Conservation (phyloP, 1,140 invertebrate species). For the Myzus persicae region DNA sequence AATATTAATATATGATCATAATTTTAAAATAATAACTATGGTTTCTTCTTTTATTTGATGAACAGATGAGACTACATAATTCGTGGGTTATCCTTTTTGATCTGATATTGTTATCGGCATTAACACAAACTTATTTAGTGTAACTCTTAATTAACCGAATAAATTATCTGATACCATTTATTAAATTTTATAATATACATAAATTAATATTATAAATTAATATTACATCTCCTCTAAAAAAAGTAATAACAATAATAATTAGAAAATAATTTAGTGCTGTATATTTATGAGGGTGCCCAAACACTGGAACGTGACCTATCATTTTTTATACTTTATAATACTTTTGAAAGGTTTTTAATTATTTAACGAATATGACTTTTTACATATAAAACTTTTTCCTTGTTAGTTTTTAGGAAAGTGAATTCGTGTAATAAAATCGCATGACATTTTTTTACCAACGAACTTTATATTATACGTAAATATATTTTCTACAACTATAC, state of each 20-base stretch:
- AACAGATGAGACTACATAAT: neutral
- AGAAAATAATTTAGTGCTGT: neutral
- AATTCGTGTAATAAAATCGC: neutral
- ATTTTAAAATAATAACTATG: neutral
- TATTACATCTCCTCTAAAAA: neutral
- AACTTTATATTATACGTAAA: neutral
- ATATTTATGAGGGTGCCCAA: neutral
- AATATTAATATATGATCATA: neutral
- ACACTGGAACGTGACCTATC: conserved; percentile 29
- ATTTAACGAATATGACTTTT: conserved; percentile 22
- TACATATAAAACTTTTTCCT: neutral
- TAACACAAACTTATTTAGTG: neutral
- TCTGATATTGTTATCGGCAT: neutral
- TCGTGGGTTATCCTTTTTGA: neutral
- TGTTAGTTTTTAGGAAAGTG: neutral
- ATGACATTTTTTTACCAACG: neutral
- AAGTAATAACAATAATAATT: conserved; percentile 21
- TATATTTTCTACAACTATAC: neutral
- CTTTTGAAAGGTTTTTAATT: conserved; percentile 23
- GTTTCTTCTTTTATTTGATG: neutral
- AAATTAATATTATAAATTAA: conserved; percentile 10
- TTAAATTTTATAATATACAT: neutral
- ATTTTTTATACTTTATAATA: conserved; percentile 29
- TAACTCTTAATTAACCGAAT: neutral
- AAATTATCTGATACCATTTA: neutral